Evolutionary conservation across 2,797 vertebrate genomes (phyloP).

Genomic region (Apogon hyalosoma): DNA sequence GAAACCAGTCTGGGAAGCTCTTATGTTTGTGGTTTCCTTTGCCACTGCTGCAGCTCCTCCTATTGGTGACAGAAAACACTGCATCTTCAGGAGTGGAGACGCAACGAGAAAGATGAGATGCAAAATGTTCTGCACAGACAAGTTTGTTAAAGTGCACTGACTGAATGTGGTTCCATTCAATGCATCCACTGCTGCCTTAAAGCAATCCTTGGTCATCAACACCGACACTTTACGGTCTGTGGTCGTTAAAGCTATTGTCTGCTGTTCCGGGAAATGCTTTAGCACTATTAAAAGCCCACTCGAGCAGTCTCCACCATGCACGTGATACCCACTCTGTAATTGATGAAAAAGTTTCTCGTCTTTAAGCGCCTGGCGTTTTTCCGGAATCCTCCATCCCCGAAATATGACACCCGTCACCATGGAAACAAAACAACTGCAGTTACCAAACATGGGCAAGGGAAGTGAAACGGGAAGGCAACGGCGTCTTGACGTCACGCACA

Average conservation of each 20-base stretch:
- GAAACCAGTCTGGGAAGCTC: too few species aligned
- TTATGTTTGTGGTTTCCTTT: neutral
- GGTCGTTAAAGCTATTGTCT: neutral
- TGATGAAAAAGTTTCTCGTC: constrained; percentile 20
- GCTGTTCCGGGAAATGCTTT: constrained; percentile 33
- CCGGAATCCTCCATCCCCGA: constrained; percentile 61
- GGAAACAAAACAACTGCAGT: constrained; percentile 80
- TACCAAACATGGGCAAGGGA: constrained; percentile 88
- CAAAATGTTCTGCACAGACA: neutral
- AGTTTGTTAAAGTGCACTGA: neutral
- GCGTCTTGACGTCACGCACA: constrained; percentile 78
- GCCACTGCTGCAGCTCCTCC: constrained; percentile 48
- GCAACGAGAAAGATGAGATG: neutral
- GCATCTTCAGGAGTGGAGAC: neutral
- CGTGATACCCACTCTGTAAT: constrained; percentile 17
- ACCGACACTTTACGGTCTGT: constrained; percentile 1
- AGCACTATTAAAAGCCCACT: neutral
- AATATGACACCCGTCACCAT: constrained; percentile 74
- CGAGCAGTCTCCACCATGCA: constrained; percentile 15
- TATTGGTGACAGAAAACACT: constrained; percentile 19
- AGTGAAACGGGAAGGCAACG: constrained; percentile 49
- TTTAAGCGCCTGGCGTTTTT: constrained; percentile 48
- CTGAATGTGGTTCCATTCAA: constrained; percentile 4
- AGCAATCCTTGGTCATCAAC: neutral
- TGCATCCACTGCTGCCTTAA: neutral